Evolutionary conservation across 2,888 invertebrate species (phyloP), one percentile per base, ranked within the genome.

Genomic region (Baronia brevicornis): DNA sequence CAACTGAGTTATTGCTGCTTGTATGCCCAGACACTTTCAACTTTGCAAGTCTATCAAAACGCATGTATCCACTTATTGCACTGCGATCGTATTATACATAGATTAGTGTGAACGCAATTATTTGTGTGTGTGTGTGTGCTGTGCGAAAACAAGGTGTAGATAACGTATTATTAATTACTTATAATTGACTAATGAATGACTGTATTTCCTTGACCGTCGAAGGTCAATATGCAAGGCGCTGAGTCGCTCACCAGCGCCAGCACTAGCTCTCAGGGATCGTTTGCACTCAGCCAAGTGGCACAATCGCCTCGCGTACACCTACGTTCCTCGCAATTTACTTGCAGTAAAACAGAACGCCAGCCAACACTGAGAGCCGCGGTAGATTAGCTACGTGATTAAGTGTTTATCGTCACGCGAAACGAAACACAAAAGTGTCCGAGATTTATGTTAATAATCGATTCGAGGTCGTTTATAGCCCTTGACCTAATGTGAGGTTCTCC

Each of bases 141-240:
- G 51, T 67, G 79, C 79, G 75, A 70, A 65, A 69, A 60, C 50
- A 51, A 54, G 54, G 54, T 60, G 39, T 53, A 41, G 44, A 51
- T 55, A 58, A 62, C 57, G 44, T 67, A 54, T 57, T 52, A 57
- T 51, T 59, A 55, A 68, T 72, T 70, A 67, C 62, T 63, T 63
- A 59, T 68, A 63, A 74, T 70, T 62, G 59, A 56, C 56, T 49
- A 42, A 52, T 68, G 58, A 66, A 71, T 64, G 64, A 68, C 65
- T 73, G 68, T 72, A 73, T 73, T 79, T 77, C 79, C 78, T 74
- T 75, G 73, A 71, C 68, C 68, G 52, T 58, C 53, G 75, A 75
- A 80, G 75, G 77, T 78, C 73, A 60, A 60, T 63, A 67, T 66
- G 65, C 65, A 54, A 60, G 56, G 61, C 57, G 50, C 54, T 57